These are phyloP conservation scores for Ips nitidus DNA, from an alignment of 1,140 invertebrate species.

Conservation along the genomic window DNA sequence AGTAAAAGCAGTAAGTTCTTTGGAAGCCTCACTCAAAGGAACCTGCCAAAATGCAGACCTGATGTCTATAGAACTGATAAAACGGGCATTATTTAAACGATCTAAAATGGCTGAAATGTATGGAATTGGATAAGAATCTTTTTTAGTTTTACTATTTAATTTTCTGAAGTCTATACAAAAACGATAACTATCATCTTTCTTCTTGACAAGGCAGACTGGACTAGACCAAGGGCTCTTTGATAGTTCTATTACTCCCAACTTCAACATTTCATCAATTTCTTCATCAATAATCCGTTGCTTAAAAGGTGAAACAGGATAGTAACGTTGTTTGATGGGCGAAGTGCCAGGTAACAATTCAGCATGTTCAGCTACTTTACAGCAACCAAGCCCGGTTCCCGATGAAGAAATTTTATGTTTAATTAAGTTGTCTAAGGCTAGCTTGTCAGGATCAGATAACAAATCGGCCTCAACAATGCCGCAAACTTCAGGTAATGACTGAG, in stretches of 20 bases:
- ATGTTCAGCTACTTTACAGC: constrained; percentile 27
- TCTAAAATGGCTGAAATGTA: constrained; percentile 47
- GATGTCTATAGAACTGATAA: constrained; percentile 44
- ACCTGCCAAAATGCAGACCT: constrained; percentile 52
- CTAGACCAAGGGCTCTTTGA: constrained; percentile 39
- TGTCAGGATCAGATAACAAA: neutral
- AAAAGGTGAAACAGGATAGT: constrained; percentile 35
- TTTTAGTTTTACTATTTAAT: constrained; percentile 43
- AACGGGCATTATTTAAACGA: constrained; percentile 40
- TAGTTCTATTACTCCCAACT: constrained; percentile 35
- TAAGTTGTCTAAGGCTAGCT: neutral
- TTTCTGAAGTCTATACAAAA: constrained; percentile 47
- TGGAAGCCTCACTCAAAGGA: constrained; percentile 43
- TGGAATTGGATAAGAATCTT: constrained; percentile 46
- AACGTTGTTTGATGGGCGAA: constrained; percentile 36
- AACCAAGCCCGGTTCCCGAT: constrained; percentile 23
- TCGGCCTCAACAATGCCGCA: constrained; percentile 8
- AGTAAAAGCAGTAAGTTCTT: constrained; percentile 52
- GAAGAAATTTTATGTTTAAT: constrained; percentile 1
- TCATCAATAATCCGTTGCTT: constrained; percentile 29
- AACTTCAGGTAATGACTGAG: constrained; percentile 29
- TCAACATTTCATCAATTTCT: constrained; percentile 39
- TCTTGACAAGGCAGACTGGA: constrained; percentile 42
- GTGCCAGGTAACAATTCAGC: constrained; percentile 36
- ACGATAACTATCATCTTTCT: constrained; percentile 40